phyloP scores from a whole-genome alignment of 2,888 invertebrate genomes.

The Troides aeacus region DNA sequence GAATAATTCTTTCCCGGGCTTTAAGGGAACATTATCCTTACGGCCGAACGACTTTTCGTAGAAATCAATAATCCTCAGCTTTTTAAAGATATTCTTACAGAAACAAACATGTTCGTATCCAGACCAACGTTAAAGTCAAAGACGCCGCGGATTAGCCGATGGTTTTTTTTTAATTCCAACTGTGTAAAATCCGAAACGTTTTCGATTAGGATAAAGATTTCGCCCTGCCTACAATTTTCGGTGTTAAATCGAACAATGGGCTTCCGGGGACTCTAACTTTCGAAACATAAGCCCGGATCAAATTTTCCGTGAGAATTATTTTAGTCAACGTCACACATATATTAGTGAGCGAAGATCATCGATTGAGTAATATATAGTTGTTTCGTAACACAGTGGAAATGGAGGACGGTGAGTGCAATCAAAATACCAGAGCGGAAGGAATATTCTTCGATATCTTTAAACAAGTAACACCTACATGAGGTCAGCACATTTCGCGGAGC shows the following conservation, averaged over 20 bases:
- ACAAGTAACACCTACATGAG: constrained; percentile 71
- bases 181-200: constrained; percentile 69
- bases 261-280: constrained; percentile 65
- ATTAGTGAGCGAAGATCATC: not conserved
- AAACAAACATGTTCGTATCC: constrained; percentile 67
- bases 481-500: constrained; percentile 71
- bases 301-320: constrained; percentile 53
- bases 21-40: constrained; percentile 70
- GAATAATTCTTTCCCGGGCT: constrained; percentile 72
- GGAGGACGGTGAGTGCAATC: constrained; percentile 44
- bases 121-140: constrained; percentile 62
- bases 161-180: constrained; percentile 50
- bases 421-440: constrained; percentile 47
- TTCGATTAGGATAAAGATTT: constrained; percentile 70
- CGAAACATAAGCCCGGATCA: constrained; percentile 57
- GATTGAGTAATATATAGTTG: constrained; percentile 21
- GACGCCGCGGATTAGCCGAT: constrained; percentile 71
- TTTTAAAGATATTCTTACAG: constrained; percentile 65
- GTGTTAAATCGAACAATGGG: constrained; percentile 61
- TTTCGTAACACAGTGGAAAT: constrained; percentile 8
- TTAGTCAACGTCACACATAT: constrained; percentile 21
- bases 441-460: constrained; percentile 54
- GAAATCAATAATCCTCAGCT: constrained; percentile 75
- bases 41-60: constrained; percentile 64
- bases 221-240: constrained; percentile 61